phyloP scores from a whole-genome alignment of 2,113 vertebrate genomes.

The Atractosteus spatula region DNA sequence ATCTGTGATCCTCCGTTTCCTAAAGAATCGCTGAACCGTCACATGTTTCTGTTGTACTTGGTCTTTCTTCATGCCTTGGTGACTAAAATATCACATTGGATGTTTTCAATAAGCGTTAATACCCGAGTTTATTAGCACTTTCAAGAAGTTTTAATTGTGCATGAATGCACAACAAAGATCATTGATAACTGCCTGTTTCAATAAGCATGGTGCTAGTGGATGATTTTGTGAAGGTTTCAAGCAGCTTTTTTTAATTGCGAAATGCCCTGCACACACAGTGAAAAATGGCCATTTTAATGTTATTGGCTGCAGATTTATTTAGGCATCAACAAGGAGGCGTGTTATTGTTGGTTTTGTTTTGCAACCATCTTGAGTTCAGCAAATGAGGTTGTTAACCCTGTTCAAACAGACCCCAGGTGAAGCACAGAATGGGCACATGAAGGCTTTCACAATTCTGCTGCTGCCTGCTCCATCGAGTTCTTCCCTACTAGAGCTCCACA shows the following conservation, averaged over 20 bases:
- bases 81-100: conserved; percentile 3
- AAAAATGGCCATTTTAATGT: conserved; percentile 36
- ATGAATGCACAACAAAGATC: conserved; percentile 11
- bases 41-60: conserved; percentile 8
- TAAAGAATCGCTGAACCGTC: background rate
- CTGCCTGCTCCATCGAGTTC: background rate
- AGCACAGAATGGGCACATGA: background rate
- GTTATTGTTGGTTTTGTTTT: background rate
- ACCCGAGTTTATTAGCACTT: background rate
- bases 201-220: conserved; percentile 4
- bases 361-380: background rate
- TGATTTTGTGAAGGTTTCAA: conserved; percentile 31
- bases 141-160: conserved; percentile 12
- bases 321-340: conserved; percentile 14
- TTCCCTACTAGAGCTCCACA: too few relatives aligned
- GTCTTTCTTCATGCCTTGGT: conserved; percentile 4
- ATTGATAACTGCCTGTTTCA: conserved; percentile 9
- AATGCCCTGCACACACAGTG: conserved; percentile 18
- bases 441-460: too few relatives aligned
- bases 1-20: conserved; percentile 1
- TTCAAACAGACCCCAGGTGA: background rate
- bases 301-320: conserved; percentile 33
- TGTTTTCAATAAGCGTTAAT: background rate
- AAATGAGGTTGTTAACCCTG: conserved; percentile 5
- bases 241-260: conserved; percentile 26